Evolutionary conservation across 2,797 vertebrate genomes (phyloP), one percentile per base, ranked within the genome.

Genomic region (Hemitrygon akajei): DNA sequence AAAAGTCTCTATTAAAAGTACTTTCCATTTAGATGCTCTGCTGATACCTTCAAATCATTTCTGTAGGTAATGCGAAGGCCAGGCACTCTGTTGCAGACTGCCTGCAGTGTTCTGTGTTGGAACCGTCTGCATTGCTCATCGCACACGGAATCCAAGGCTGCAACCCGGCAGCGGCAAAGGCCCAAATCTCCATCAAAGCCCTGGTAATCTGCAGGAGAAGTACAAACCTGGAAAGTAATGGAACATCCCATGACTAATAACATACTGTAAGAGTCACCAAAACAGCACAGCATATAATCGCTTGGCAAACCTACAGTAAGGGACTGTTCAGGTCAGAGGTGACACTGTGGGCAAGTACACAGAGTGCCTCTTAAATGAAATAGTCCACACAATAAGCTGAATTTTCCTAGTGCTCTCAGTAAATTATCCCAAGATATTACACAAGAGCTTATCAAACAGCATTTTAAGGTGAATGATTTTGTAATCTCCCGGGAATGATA

Each of bases 141-240:
- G 84, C 98, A 98, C 0, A 95, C 81, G 0, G 93, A 94, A 94
- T 97, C 96, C 89, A 96, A 95, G 30, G 95, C 94, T 22, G 95
- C 95, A 20, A 95, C 94, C 94, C 91, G 96, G 94, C 98, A 99
- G 91, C 98, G 79, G 94, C 98, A 99, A 94, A 99, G 96, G 0
- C 98, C 98, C 0, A 99, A 96, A 66, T 95, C 94, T 91, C 95
- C 96, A 93, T 99, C 97, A 0, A 97, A 98, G 76, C 97, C 98
- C 47, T 7, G 95, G 86, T 97, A 98, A 75, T 98, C 96, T 40
- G 94, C 95, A 27, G 97, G 96, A 25, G 89, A 94, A 3, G 94
- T 94, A 94, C 98, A 99, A 34, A 98, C 98, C 98, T 99, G 95
- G 1, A 10, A 9, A 76, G 7, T 7, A 76, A 76, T 71, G 22